Conservation (phyloP, 2,113 vertebrate genomes). For the Ctenomys sociabilis region DNA sequence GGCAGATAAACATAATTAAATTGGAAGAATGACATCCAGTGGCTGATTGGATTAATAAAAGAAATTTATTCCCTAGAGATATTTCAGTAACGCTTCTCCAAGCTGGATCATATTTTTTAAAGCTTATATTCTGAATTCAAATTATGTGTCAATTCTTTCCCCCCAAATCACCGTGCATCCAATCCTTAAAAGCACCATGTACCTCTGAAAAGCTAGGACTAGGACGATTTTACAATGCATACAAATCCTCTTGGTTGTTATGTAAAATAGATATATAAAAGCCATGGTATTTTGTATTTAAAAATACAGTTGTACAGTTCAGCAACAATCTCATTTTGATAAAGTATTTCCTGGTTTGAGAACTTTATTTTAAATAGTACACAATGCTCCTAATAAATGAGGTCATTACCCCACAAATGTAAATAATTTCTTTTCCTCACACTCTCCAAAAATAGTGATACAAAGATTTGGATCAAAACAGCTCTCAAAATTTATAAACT, state of each 20-base stretch:
- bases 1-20: slow-evolving; percentile 74
- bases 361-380: slow-evolving; percentile 33
- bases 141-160: slow-evolving; percentile 72
- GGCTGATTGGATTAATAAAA: slow-evolving; percentile 76
- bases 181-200: slow-evolving; percentile 52
- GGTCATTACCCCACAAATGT: not conserved
- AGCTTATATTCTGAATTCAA: slow-evolving; percentile 73
- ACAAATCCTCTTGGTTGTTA: not conserved
- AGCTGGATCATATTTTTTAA: slow-evolving; percentile 47
- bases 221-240: slow-evolving; percentile 3
- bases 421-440: not conserved
- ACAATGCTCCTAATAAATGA: not conserved
- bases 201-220: slow-evolving; percentile 47
- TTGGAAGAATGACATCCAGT: slow-evolving; percentile 64
- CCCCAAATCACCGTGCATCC: slow-evolving; percentile 47
- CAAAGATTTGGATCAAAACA: not conserved
- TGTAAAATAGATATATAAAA: not conserved
- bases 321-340: not conserved
- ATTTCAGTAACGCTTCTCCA: slow-evolving; percentile 71
- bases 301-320: too few species aligned
- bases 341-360: not conserved
- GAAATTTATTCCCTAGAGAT: slow-evolving; percentile 68
- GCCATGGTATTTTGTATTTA: not conserved
- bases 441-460: not conserved
- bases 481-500: not conserved